phyloP scores from a whole-genome alignment of 2,113 vertebrate species.

The Notechis scutatus region DNA sequence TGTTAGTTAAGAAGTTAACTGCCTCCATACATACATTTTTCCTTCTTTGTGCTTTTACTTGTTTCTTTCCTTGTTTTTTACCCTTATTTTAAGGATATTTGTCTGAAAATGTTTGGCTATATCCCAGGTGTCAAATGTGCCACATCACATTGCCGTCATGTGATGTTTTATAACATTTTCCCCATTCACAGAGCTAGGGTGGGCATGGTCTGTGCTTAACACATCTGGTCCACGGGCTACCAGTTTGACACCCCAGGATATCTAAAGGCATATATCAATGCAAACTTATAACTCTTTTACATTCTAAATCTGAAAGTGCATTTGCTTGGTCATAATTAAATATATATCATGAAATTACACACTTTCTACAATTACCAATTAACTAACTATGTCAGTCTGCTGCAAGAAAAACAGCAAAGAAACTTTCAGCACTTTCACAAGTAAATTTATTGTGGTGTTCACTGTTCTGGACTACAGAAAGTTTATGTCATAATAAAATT shows the following conservation, averaged over 20 bases:
- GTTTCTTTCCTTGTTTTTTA: not conserved
- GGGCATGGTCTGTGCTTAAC: too few species aligned
- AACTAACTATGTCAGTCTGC: not conserved
- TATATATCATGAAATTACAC: not conserved
- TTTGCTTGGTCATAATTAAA: not conserved
- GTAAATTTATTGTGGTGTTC: not conserved
- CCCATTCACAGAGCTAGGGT: too few species aligned
- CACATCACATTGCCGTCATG: too few species aligned
- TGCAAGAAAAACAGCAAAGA: not conserved
- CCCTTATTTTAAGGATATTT: not conserved
- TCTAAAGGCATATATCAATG: not conserved
- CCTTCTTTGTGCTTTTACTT: not conserved
- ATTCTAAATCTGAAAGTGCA: not conserved
- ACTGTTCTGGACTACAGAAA: not conserved
- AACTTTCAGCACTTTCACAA: not conserved
- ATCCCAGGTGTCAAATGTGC: too few species aligned
- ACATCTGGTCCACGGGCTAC: too few species aligned
- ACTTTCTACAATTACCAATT: not conserved
- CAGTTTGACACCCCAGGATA: too few species aligned
- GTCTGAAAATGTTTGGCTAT: not conserved
- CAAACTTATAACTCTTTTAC: not conserved
- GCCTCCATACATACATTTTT: not conserved
- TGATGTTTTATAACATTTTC: too few species aligned
- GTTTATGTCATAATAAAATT: not conserved
- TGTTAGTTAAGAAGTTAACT: not conserved